Base-by-base conservation (phyloP, 2,113 vertebrate genomes). In the Mastomys natalensis region DNA sequence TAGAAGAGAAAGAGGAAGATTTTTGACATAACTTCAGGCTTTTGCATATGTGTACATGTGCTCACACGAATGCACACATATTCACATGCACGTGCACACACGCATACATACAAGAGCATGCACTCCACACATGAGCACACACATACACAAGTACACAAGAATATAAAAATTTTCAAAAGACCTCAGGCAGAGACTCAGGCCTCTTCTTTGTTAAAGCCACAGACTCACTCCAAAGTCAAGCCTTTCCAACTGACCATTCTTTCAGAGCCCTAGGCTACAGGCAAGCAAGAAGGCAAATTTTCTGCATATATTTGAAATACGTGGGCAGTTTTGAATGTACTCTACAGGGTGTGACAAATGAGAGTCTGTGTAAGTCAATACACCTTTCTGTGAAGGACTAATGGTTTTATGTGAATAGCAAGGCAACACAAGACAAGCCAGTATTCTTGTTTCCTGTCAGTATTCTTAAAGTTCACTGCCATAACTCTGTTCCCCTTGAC, bases 391-490 rank as follows among this genome's bases (percentile, higher is more conserved):
- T 94, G 98, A 98, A 98, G 45, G 90, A 98, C 96, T 98, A 97
- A 97, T 89, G 66, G 97, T 89, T 97, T 98, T 93, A 95, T 96
- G 93, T 98, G 98, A 98, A 98, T 97, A 98, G 97, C 98, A 98
- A 96, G 95, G 96, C 96, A 97, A 86, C 29, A 24, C 80, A 84
- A 3, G 66, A 90, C 91, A 97, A 98, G 97, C 96, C 0, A 1
- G 68, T 91, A 88, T 48, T 98, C 97, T 89, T 97, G 91, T 96
- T 76, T 98, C 96, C 96, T 98, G 98, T 88, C 98, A 96, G 97
- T 95, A 78, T 97, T 98, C 98, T 97, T 98, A 98, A 99, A 99
- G 98, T 99, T 99, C 98, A 98, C 97, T 95, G 97, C 97, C 98
- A 98, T 98, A 98, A 98, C 98, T 99, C 98, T 98, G 97, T 98